phyloP scores from a whole-genome alignment of 1,140 invertebrate species.

The Anastrepha ludens region DNA sequence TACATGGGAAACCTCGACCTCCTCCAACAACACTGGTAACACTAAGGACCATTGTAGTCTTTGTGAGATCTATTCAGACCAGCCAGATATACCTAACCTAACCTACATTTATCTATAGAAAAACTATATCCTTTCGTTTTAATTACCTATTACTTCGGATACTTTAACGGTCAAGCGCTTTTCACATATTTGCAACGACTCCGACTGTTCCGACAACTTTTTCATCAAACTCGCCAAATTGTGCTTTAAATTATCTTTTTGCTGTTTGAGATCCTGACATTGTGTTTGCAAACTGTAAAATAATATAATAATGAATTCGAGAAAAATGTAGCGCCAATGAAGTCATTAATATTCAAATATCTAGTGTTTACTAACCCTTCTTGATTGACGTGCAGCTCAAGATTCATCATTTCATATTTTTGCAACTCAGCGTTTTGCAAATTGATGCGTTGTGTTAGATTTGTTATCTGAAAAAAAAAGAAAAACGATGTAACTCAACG shows the following conservation, averaged over 20 bases:
- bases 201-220: constrained; percentile 66
- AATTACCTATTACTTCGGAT: constrained; percentile 63
- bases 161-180: constrained; percentile 65
- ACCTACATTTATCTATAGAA: too few relatives aligned
- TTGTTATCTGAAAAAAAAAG: constrained; percentile 59
- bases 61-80: too few relatives aligned
- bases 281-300: constrained; percentile 65
- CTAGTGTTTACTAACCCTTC: constrained; percentile 62
- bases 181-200: constrained; percentile 65
- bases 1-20: too few relatives aligned
- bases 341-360: not conserved
- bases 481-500: not conserved
- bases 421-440: constrained; percentile 70
- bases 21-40: too few relatives aligned
- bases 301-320: not conserved
- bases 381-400: constrained; percentile 71
- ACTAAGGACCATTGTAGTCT: too few relatives aligned
- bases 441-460: constrained; percentile 63
- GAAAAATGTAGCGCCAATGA: not conserved
- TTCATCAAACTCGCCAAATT: constrained; percentile 68
- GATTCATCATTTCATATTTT: constrained; percentile 70
- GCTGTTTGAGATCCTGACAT: constrained; percentile 68
- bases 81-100: too few relatives aligned
- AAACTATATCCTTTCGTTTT: not conserved
- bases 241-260: constrained; percentile 65